phyloP scores from a whole-genome alignment of 2,888 invertebrate genomes.

The Perizoma affinitatum region DNA sequence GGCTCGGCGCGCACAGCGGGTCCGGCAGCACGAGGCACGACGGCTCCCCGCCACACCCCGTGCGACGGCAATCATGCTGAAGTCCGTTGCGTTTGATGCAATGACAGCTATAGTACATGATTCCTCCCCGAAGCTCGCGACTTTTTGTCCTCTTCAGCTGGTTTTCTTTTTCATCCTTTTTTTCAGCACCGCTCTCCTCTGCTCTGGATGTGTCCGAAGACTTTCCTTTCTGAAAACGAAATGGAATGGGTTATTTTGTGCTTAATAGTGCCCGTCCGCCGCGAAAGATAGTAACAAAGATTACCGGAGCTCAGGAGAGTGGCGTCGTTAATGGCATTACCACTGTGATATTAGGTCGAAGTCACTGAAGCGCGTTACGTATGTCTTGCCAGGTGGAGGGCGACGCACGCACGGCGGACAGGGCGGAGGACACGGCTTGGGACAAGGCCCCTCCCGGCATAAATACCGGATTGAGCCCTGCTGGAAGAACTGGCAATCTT shows the following conservation, averaged over 20 bases:
- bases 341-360: constrained; percentile 77
- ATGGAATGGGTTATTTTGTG: constrained; percentile 11
- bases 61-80: constrained; percentile 84
- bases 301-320: constrained; percentile 61
- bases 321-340: constrained; percentile 54
- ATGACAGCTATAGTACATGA: constrained; percentile 83
- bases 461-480: constrained; percentile 79
- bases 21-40: constrained; percentile 81
- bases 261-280: constrained; percentile 57
- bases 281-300: constrained; percentile 50
- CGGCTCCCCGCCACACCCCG: constrained; percentile 80
- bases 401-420: constrained; percentile 79
- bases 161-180: constrained; percentile 74
- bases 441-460: constrained; percentile 68
- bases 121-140: constrained; percentile 81
- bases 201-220: constrained; percentile 51
- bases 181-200: constrained; percentile 66
- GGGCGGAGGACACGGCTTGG: constrained; percentile 67
- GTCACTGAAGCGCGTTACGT: constrained; percentile 79
- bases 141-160: constrained; percentile 76
- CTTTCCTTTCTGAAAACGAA: constrained; percentile 62
- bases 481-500: constrained; percentile 80
- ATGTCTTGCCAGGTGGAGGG: constrained; percentile 77
- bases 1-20: constrained; percentile 81
- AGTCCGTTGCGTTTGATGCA: constrained; percentile 85